Evolutionary conservation across 2,113 vertebrate species (phyloP).

Genomic region (Verasper variegatus): DNA sequence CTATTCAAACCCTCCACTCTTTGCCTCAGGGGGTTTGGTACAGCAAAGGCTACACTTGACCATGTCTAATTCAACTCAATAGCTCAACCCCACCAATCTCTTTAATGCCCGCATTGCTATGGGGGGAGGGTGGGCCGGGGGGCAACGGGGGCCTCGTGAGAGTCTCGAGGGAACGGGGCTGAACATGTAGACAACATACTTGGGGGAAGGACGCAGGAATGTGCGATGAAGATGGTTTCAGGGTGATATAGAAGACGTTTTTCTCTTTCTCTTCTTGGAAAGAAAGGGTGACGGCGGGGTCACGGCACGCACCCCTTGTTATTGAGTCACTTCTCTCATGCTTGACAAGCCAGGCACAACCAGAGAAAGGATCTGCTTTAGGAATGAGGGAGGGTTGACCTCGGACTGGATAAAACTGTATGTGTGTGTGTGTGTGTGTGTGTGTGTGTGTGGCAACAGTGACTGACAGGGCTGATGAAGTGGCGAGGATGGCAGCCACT

Average conservation of each 20-base stretch:
- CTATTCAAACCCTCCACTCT: constrained; percentile 64
- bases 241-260: constrained; percentile 38
- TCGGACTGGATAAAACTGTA: constrained; percentile 20
- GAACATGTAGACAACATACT: constrained; percentile 67
- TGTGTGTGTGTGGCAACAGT: constrained; percentile 7
- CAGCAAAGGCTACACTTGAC: constrained; percentile 77
- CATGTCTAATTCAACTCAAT: constrained; percentile 87
- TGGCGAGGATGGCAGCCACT: constrained; percentile 32
- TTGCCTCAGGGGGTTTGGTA: constrained; percentile 68
- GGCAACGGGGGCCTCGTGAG: not conserved
- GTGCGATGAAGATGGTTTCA: constrained; percentile 52
- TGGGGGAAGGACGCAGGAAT: constrained; percentile 52
- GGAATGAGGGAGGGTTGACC: constrained; percentile 47
- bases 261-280: constrained; percentile 2
- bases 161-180: constrained; percentile 46
- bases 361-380: constrained; percentile 46
- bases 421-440: not conserved
- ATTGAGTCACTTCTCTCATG: constrained; percentile 60
- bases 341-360: constrained; percentile 56
- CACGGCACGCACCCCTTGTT: constrained; percentile 51
- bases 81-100: constrained; percentile 82
- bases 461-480: constrained; percentile 56
- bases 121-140: not conserved
- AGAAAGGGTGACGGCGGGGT: constrained; percentile 43
- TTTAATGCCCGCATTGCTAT: constrained; percentile 64